Evolutionary conservation across 2,888 invertebrate species (phyloP), one percentile per base, ranked within the genome.

Genomic region (Camponotus fellah): DNA sequence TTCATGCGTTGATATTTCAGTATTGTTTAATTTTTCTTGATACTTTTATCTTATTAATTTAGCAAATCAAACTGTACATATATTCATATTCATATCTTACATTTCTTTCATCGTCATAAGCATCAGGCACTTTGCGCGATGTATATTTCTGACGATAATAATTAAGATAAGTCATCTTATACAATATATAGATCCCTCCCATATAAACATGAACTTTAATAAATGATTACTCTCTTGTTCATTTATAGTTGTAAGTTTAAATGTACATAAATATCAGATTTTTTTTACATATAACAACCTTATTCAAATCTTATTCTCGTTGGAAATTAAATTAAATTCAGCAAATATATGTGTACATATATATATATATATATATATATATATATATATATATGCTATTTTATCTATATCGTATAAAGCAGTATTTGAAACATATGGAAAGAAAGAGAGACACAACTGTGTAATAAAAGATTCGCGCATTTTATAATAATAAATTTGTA

Each of bases 141-240:
- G 74, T 64, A 75, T 64, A 76, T 40, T 76, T 76, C 76, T 76
- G 76, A 76, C 76, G 76, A 77, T 77, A 40, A 43, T 40, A 26
- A 76, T 65, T 65, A 76, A 26, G 49, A 81, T 74, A 75, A 75
- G 65, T 75, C 32, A 17, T 43, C 9, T 32, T 53, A 17, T 17
- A 46, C 17, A 49, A 49, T 53, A 53, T 53, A 82, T n/a, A 12
- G 5, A 82, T 40, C 26, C 56, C 58, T 68, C 17, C 1, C 2
- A 49, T 53, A 53, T 53, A 53, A 43, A 40, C 8, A 3, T 40
- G n/a, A 43, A 56, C 43, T n/a, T 40, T 37, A n/a, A 58, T 49
- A 56, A 37, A 32, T 17, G 46, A 80, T 75, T 82, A 64, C 43
- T 81, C n/a, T 74, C 14, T 74, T 82, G 65, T 65, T 72, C 40